Conservation (phyloP, 2,797 vertebrate genomes). For the Channallabes apus region DNA sequence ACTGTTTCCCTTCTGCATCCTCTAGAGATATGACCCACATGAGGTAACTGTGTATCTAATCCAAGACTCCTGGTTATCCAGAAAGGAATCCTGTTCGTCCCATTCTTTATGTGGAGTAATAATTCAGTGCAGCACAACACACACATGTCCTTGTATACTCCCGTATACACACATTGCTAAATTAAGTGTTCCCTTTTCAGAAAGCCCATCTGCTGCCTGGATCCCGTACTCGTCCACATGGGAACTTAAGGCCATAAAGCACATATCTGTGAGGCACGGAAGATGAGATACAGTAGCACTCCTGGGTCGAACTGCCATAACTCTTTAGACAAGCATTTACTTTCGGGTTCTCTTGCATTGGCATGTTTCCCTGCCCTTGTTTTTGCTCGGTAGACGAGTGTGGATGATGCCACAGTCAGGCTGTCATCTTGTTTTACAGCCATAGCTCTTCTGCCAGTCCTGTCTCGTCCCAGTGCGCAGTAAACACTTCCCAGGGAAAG, state of each 20-base stretch:
- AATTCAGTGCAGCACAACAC: conserved; percentile 42
- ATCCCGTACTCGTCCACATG: conserved; percentile 50
- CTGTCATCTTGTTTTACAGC: conserved; percentile 41
- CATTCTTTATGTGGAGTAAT: conserved; percentile 43
- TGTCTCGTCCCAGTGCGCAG: conserved; percentile 51
- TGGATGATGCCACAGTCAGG: conserved; percentile 34
- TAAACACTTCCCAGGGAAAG: conserved; percentile 58
- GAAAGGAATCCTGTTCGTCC: conserved; percentile 36
- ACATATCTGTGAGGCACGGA: conserved; percentile 40
- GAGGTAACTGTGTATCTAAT: conserved; percentile 44
- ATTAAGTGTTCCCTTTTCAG: conserved; percentile 32
- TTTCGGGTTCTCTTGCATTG: conserved; percentile 57
- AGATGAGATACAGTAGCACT: conserved; percentile 58
- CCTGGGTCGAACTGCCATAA: conserved; percentile 52
- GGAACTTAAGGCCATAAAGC: conserved; percentile 59
- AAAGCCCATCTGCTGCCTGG: conserved; percentile 52
- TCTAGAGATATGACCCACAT: conserved; percentile 36
- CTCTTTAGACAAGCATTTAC: conserved; percentile 53
- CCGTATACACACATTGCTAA: conserved; percentile 32
- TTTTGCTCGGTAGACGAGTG: conserved; percentile 32
- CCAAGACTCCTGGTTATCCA: conserved; percentile 46
- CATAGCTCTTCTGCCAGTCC: conserved; percentile 49
- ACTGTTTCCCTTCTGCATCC: conserved; percentile 23
- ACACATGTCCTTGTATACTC: conserved; percentile 22
- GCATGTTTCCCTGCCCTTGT: conserved; percentile 38